Percentiles rank a stretch among this genome's conserved stretches.
These are phyloP conservation scores for Eucriotettix oculatus DNA, from an alignment of 2,888 invertebrate species.

Conservation along the genomic window DNA sequence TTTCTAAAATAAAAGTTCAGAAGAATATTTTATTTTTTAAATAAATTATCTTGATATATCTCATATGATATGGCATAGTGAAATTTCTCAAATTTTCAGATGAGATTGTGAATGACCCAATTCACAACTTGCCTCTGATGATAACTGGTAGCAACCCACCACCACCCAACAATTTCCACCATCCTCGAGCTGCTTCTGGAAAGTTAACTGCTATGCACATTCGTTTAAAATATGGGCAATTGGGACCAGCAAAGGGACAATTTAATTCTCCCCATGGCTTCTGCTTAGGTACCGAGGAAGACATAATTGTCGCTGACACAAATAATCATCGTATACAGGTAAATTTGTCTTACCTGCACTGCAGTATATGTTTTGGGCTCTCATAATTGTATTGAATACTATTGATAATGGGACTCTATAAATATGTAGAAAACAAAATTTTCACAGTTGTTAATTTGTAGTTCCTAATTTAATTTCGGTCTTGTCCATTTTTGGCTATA, in stretches of 20 bases:
- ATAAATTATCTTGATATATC: too few relatives aligned
- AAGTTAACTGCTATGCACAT: constrained; percentile 77
- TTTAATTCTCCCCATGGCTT: constrained; percentile 97
- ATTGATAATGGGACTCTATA: too few relatives aligned
- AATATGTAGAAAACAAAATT: too few relatives aligned
- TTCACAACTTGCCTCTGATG: constrained; percentile 24
- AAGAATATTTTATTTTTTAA: too few relatives aligned
- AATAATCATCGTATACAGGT: constrained; percentile 95
- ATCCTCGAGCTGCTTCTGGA: constrained; percentile 9
- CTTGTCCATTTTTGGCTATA: too few relatives aligned
- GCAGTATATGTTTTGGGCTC: too few relatives aligned
- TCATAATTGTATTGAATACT: too few relatives aligned
- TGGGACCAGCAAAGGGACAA: constrained; percentile 84
- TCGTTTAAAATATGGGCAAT: constrained; percentile 82
- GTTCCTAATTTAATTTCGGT: too few relatives aligned
- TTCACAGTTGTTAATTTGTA: too few relatives aligned
- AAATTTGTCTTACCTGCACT: constrained; percentile 5
- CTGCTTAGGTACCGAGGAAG: constrained; percentile 86
- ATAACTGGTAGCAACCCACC: constrained; percentile 16
- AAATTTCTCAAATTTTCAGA: constrained; percentile 16
- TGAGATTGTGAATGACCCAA: constrained; percentile 23
- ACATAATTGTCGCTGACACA: constrained; percentile 91
- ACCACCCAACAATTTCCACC: constrained; percentile 6
- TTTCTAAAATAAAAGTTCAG: too few relatives aligned
- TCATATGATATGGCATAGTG: too few relatives aligned